phyloP scores from a whole-genome alignment of 2,888 invertebrate species.

The Cetonia aurata region DNA sequence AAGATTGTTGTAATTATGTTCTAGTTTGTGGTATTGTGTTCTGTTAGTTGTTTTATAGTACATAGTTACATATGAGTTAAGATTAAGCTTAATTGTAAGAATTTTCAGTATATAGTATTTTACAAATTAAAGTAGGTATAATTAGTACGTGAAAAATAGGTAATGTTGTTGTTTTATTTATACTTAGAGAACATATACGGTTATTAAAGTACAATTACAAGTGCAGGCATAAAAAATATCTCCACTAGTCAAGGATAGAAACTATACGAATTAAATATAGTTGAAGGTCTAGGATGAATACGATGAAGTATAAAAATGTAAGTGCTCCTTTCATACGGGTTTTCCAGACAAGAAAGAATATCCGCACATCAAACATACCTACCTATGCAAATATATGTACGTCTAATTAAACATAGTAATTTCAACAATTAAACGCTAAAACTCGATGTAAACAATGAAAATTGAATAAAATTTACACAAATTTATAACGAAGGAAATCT shows the following conservation, averaged over 20 bases:
- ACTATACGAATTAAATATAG: slow-evolving; percentile 43
- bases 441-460: slow-evolving; percentile 36
- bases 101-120: too few relatives aligned
- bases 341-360: slow-evolving; percentile 37
- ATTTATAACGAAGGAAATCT: slow-evolving; percentile 16
- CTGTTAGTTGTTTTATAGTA: too few relatives aligned
- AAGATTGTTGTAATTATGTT: too few relatives aligned
- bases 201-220: slow-evolving; percentile 40
- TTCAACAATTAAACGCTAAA: slow-evolving; percentile 29
- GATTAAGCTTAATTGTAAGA: too few relatives aligned
- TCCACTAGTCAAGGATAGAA: slow-evolving; percentile 44
- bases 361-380: slow-evolving; percentile 23
- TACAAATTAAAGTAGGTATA: too few relatives aligned
- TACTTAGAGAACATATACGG: slow-evolving; percentile 12
- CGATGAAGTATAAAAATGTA: slow-evolving; percentile 36
- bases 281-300: slow-evolving; percentile 48
- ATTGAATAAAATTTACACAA: slow-evolving; percentile 33
- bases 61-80: too few relatives aligned
- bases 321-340: slow-evolving; percentile 36
- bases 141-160: too few relatives aligned
- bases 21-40: too few relatives aligned
- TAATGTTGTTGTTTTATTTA: slow-evolving; percentile 10
- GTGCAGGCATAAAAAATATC: slow-evolving; percentile 35
- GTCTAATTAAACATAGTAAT: slow-evolving; percentile 27
- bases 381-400: slow-evolving; percentile 25